Percentiles rank a stretch among this genome's conserved stretches.
Conservation (phyloP, 1,140 invertebrate species). For the Nomia melanderi region DNA sequence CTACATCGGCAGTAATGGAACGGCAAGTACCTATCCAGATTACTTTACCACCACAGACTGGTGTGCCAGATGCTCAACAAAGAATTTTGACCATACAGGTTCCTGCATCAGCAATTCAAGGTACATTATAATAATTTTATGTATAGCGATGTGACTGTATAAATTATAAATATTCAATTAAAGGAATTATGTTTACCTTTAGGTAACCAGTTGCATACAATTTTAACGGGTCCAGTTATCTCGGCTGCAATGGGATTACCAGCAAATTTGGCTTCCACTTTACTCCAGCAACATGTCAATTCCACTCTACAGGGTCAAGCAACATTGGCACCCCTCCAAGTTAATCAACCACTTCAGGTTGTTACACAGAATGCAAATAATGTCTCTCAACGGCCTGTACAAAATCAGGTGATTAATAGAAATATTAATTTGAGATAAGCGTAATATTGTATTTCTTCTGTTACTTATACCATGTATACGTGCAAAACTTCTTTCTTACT, state of each 20-base stretch:
- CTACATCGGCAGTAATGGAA: constrained; percentile 73
- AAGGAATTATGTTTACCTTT: constrained; percentile 55
- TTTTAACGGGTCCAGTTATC: constrained; percentile 91
- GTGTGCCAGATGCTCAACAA: constrained; percentile 84
- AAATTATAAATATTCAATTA: neutral
- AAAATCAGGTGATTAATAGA: constrained; percentile 64
- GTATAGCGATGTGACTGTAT: neutral
- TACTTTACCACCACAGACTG: constrained; percentile 87
- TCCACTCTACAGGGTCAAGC: constrained; percentile 85
- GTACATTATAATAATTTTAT: constrained; percentile 71
- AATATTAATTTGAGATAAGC: constrained; percentile 15
- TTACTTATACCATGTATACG: neutral
- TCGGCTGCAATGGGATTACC: constrained; percentile 92
- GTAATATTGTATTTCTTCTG: neutral
- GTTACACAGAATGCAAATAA: constrained; percentile 69
- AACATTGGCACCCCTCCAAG: constrained; percentile 75
- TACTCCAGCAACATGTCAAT: constrained; percentile 93
- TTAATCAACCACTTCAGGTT: constrained; percentile 73
- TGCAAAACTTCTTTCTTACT: constrained; percentile 20
- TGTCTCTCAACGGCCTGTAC: constrained; percentile 66
- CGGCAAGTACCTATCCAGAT: constrained; percentile 83
- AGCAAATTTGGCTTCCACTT: constrained; percentile 87
- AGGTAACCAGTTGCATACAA: constrained; percentile 84
- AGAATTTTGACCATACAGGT: constrained; percentile 91
- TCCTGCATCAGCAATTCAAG: constrained; percentile 89